A percentile compares a stretch with the other conserved stretches of the same genome.
These are phyloP conservation scores for Ormia ochracea DNA, from an alignment of 2,888 invertebrate species.

Conservation along the genomic window DNA sequence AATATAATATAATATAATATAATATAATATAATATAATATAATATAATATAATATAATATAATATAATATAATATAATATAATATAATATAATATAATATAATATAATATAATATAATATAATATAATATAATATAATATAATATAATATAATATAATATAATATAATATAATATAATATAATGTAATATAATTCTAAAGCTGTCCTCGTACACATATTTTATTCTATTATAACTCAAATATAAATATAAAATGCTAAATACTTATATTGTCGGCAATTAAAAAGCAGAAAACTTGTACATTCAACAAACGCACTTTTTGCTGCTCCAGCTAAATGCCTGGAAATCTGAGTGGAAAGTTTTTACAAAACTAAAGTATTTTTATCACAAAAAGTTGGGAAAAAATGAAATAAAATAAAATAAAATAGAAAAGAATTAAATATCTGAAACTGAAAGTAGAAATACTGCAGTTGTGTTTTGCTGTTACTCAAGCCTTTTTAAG, in stretches of 20 bases:
- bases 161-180: no score
- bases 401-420: no score
- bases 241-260: neutral
- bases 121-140: no score
- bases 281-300: conserved; percentile 9
- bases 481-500: neutral
- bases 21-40: no score
- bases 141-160: no score
- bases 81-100: no score
- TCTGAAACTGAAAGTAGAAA: neutral
- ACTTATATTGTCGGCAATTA: conserved; percentile 7
- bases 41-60: no score
- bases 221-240: neutral
- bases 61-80: no score
- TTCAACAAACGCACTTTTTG: neutral
- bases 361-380: neutral
- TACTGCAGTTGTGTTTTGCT: neutral
- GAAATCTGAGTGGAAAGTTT: conserved; percentile 20
- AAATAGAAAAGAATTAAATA: no score
- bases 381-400: neutral
- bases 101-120: no score
- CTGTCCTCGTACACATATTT: neutral
- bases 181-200: neutral
- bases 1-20: no score
- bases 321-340: conserved; percentile 6